Evolutionary conservation across 2,888 invertebrate genomes (phyloP), one percentile per base, ranked within the genome.

Genomic region (Drosophila barbarae): DNA sequence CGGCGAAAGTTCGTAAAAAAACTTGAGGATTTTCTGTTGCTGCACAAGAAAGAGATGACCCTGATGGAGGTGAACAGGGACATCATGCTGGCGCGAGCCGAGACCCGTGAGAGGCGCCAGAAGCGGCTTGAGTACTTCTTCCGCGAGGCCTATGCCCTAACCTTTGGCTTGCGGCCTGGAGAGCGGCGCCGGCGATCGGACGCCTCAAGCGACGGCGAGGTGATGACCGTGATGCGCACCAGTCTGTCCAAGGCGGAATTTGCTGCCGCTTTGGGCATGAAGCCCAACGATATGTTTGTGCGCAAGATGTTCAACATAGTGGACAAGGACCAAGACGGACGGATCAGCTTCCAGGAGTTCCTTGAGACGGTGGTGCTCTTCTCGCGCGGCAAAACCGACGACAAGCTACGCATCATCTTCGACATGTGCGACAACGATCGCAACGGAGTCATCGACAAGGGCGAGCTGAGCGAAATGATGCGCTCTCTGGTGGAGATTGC

Each of bases 271-370:
- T 90, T 98, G 5, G 98, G 98, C 38, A 98, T 98, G 98, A 95
- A 95, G 87, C 91, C 96, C 0, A 96, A 97, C 83, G 98, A 97
- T 23, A 94, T 98, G 55, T 98, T 98, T 87, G 98, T 98, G 0
- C 94, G 96, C 84, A 96, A 97, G 90, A 98, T 98, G 98, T 98
- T 98, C 88, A 97, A 98, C 82, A 97, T 98, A 82, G 97, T 98
- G 0, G 98, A 98, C 88, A 97, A 97, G 87, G 97, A 97, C 87
- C 93, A 96, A 64, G 97, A 97, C 88, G 97, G 98, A 3, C 91
- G 96, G 67, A 98, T 98, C 77, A 97, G 96, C 5, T 98, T 98
- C 88, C 95, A 96, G 92, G 98, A 98, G 90, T 98, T 98, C 89
- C 90, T 98, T 52, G 97, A 98, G 86, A 98, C 98, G 0, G 97